Conservation (phyloP, 1,140 invertebrate species). For the Saccostrea cuccullata region DNA sequence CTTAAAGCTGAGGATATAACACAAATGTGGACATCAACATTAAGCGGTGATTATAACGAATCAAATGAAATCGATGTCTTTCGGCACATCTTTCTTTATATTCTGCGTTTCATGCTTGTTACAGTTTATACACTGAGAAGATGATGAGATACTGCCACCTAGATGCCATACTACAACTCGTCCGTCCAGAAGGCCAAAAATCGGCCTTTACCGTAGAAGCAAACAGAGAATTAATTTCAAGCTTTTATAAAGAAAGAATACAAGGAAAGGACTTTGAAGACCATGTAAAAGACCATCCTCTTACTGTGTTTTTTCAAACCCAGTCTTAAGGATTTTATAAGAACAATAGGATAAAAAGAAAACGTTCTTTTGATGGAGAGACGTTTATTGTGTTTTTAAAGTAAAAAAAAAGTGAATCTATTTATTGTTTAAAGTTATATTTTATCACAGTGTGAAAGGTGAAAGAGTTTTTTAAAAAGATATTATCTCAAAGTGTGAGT, state of each 20-base stretch:
- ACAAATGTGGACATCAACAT: neutral
- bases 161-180: conserved; percentile 3
- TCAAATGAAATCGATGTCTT: neutral
- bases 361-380: too few relatives aligned
- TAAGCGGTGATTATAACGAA: neutral
- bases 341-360: too few relatives aligned
- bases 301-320: neutral
- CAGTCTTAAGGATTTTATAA: too few relatives aligned
- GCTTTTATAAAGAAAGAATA: neutral
- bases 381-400: too few relatives aligned
- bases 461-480: too few relatives aligned
- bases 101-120: conserved; percentile 13
- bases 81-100: neutral
- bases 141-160: neutral
- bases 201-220: neutral
- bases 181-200: neutral
- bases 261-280: neutral
- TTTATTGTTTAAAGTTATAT: too few relatives aligned
- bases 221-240: neutral
- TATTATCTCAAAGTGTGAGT: too few relatives aligned
- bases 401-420: too few relatives aligned
- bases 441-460: too few relatives aligned
- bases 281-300: conserved; percentile 8
- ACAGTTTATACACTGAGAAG: neutral
- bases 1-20: neutral